Evolutionary conservation across 1,140 invertebrate genomes (phyloP), one percentile per base, ranked within the genome.

Genomic region (Phenacoccus solenopsis): DNA sequence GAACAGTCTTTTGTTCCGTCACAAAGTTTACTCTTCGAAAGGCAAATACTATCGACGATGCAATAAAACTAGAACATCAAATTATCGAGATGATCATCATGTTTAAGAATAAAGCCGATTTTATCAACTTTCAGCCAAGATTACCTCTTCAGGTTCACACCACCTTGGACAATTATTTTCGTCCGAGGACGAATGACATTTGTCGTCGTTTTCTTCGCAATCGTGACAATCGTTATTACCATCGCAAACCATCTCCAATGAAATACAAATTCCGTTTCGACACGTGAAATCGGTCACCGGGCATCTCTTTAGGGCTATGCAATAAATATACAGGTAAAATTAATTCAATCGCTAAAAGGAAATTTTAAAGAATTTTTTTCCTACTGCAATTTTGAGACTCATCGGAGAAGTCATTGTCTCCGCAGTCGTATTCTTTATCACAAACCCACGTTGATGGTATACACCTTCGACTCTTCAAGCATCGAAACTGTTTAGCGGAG

Each of bases 101-200:
- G 38, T n/a, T n/a, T 49, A 16, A 49, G 20, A 49, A 49, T n/a
- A n/a, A n/a, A n/a, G n/a, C n/a, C n/a, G 5, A 49, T 49, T n/a
- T 10, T n/a, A 59, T 64, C 4, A 10, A 64, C 25, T 25, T 38
- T 38, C 32, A 38, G 32, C 32, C 32, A 38, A 9, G 9, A 38
- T 38, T 64, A 25, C 59, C 20, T 64, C 59, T 10, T 64, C 16
- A 24, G 22, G 12, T 64, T 64, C 25, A 16, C 59, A 64, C 21
- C 22, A 64, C 21, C 25, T 64, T 1, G 38, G 21, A 69, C 71
- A 71, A 5, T 25, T 56, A 1, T 16, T 25, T 83, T 96, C 93
- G 81, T 96, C 93, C 74, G 90, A 92, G 83, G 89, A 88, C 82
- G 94, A 92, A 79, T 84, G 84, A 83, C 93, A 96, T 83, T 95